Conservation (phyloP, 2,888 invertebrate genomes). For the Aleiodes testaceus region DNA sequence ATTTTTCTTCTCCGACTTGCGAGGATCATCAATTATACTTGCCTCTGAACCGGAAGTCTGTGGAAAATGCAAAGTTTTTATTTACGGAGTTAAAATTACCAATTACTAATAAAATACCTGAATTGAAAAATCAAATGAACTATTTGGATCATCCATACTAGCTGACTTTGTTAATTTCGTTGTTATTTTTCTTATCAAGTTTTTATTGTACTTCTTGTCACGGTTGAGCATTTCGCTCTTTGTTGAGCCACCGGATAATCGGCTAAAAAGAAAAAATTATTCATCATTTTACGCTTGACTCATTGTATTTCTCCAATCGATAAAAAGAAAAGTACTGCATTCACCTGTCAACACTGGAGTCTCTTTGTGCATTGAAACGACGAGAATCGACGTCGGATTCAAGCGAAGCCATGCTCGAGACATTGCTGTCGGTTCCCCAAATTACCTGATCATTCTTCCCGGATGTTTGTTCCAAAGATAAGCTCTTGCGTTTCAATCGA, state of each 20-base stretch:
- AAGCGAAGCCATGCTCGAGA: conserved; percentile 87
- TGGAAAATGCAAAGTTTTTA: conserved; percentile 31
- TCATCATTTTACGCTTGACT: conserved; percentile 21
- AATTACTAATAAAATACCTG: conserved; percentile 58
- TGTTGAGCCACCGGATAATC: conserved; percentile 88
- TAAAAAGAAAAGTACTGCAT: background rate
- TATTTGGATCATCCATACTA: conserved; percentile 82
- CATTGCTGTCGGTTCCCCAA: conserved; percentile 90
- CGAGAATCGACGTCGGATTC: conserved; percentile 77
- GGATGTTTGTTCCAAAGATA: conserved; percentile 82
- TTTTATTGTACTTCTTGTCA: conserved; percentile 86
- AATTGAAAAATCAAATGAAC: conserved; percentile 66
- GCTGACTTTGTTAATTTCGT: conserved; percentile 89
- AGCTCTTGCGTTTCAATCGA: conserved; percentile 80
- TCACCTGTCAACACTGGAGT: conserved; percentile 86
- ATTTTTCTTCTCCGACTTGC: conserved; percentile 78
- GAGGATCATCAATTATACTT: conserved; percentile 63
- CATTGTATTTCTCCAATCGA: too few species aligned
- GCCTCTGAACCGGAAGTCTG: conserved; percentile 70
- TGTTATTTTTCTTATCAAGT: conserved; percentile 86
- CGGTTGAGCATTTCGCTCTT: conserved; percentile 86
- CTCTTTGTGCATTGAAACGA: conserved; percentile 79
- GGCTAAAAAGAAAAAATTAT: conserved; percentile 71
- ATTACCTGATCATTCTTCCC: conserved; percentile 74
- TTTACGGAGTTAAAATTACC: background rate